Base-by-base conservation (phyloP, 2,888 invertebrate genomes). In the Rotaria magnacalcarata region DNA sequence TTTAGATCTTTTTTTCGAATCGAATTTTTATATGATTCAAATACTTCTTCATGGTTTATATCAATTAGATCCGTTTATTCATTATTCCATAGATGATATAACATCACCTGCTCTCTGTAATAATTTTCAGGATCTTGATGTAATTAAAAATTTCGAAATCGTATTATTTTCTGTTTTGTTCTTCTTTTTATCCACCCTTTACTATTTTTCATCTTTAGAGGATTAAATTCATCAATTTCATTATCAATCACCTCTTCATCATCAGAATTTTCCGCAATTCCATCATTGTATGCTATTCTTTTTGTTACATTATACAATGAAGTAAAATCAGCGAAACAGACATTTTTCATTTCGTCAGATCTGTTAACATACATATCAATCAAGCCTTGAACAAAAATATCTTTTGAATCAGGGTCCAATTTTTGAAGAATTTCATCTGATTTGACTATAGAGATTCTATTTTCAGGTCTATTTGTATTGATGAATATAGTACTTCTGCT, bases 321-420 rank as follows among this genome's bases (percentile, higher is more conserved):
- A 7, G 88, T 89, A 88, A 89, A 89, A 47, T 89, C 88, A 2
- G 90, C 89, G 19, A 89, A 88, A 87, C 89, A 89, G 24, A 88
- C 85, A 41, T 88, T 86, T 84, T 90, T 88, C n/a, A 90, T 86
- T 16, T 84, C 43, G n/a, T 87, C 84, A 41, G 89, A 89, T 60
- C 90, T 85, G 10, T 88, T 85, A 19, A 87, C 84, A 88, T 90
- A 90, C 34, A 89, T 87, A n/a, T 89, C 89, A 5, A 89, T 52
- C 14, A 52, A 52, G 52, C 52, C 52, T 16, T 52, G 14, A 52
- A 52, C 52, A 52, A 52, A 52, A 10, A 52, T 16, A 52, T 52
- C 52, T 52, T 52, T 16, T 52, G 52, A 52, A 52, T 52, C 52
- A 52, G 88, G 88, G 47, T 87, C 84, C 80, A 89, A 85, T 11